These are phyloP conservation scores for Heterodera filipjevi DNA, from an alignment of 2,888 invertebrate genomes.

Conservation along the genomic window DNA sequence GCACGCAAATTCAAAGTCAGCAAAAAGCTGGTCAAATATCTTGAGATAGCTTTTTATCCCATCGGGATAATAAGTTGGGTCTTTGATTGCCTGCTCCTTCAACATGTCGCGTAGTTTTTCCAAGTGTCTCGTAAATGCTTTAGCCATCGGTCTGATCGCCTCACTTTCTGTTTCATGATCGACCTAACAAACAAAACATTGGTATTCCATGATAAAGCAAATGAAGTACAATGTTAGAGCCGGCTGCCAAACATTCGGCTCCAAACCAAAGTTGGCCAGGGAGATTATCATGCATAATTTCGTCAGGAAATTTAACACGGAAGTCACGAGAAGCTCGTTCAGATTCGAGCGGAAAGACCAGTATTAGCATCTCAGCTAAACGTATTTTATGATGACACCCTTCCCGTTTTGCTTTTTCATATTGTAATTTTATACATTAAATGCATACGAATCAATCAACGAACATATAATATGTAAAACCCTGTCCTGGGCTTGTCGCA, in stretches of 20 bases:
- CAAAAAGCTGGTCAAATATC: conserved; percentile 85
- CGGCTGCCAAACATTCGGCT: conserved; percentile 94
- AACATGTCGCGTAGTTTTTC: conserved; percentile 88
- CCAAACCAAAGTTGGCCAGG: conserved; percentile 99
- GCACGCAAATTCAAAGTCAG: conserved; percentile 86
- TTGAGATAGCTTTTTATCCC: conserved; percentile 63
- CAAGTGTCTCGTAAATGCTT: conserved; percentile 90
- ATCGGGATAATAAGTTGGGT: conserved; percentile 67
- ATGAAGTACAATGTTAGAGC: conserved; percentile 84
- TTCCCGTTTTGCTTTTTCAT: too few species aligned
- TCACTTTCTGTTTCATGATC: conserved; percentile 93
- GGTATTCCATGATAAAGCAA: conserved; percentile 55
- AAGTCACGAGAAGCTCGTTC: conserved; percentile 76
- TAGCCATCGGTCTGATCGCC: conserved; percentile 92
- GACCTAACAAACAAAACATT: conserved; percentile 73
- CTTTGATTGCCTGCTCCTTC: conserved; percentile 76
- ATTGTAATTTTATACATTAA: too few species aligned
- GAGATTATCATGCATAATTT: conserved; percentile 94
- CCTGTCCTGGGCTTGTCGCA: conserved; percentile 82
- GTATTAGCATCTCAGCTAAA: conserved; percentile 64
- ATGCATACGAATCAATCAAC: too few species aligned
- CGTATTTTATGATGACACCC: background rate
- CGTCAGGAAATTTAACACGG: conserved; percentile 96
- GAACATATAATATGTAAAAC: conserved; percentile 64
- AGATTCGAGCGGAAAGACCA: conserved; percentile 60